Base-by-base conservation (phyloP, 2,113 vertebrate genomes). In the Gallinago paraguaiae region DNA sequence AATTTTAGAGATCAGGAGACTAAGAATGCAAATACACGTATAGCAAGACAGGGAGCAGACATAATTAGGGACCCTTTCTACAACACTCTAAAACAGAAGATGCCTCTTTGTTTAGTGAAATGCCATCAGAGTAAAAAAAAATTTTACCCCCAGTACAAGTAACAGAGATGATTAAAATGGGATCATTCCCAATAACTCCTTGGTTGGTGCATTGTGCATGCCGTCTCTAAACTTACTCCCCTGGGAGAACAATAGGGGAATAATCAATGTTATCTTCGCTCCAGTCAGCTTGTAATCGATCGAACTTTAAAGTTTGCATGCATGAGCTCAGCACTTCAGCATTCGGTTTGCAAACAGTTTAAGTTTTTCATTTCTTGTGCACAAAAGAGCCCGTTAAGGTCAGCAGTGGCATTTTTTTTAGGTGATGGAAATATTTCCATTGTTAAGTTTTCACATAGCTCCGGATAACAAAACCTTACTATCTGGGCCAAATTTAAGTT, bases 311-410 rank as follows among this genome's bases (percentile, higher is more conserved):
- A 82, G 86, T 84, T 51, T 75, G 72, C 39, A 53, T 69, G 83
- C 56, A 46, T 61, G 87, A 94, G 82, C 80, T 93, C 95, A 96
- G 96, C 88, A 79, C 59, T 91, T 91, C 69, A 76, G 87, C 67
- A 54, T 79, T 24, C 6, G 4, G 83, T 93, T 93, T 96, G 91
- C 92, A 91, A 92, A 94, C 93, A 93, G 77, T 57, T 75, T 46
- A 82, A 90, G 92, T 86, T 93, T 94, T 91, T 27, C 79, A 87
- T 88, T 93, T 95, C 93, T 91, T 81, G 18, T 50, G 84, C 77
- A 90, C 77, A 91, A 65, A 90, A 92, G 53, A 84, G 39, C 57
- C 45, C 1, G 0, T 50, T 93, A 94, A 92, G 80, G 72, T 91
- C 86, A 94, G 77, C 74, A 92, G 53, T 30, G 45, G 45, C 74